Conservation (phyloP, 2,113 vertebrate genomes). For the Sciurus niger region DNA sequence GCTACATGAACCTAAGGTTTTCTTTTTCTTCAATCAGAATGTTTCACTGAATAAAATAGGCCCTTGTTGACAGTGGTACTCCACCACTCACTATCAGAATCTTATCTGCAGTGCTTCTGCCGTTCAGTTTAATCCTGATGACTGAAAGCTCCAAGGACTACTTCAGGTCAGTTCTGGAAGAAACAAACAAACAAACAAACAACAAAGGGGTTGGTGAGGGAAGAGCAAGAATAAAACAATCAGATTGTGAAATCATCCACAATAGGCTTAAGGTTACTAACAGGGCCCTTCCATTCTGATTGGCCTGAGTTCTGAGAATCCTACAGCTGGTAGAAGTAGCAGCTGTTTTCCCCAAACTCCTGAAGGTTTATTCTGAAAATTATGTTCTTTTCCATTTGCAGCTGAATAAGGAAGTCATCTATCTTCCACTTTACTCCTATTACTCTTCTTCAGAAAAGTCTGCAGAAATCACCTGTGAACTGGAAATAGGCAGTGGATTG, state of each 20-base stretch:
- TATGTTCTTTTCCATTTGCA: slow-evolving; percentile 51
- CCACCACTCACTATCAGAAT: background rate
- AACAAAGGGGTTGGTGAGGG: background rate
- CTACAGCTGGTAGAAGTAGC: background rate
- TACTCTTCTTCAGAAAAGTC: slow-evolving; percentile 48
- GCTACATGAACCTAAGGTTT: background rate
- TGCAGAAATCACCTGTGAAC: slow-evolving; percentile 32
- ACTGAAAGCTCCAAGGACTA: background rate
- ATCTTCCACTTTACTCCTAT: slow-evolving; percentile 16
- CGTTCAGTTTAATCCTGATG: background rate
- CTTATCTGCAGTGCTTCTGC: background rate
- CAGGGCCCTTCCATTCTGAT: background rate
- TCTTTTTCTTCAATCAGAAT: background rate
- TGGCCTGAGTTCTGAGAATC: slow-evolving; percentile 15
- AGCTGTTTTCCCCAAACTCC: background rate
- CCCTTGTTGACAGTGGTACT: background rate
- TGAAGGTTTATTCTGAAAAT: slow-evolving; percentile 66
- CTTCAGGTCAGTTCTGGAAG: slow-evolving; percentile 16
- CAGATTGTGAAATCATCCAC: background rate
- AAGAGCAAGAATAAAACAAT: background rate
- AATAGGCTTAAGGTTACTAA: background rate
- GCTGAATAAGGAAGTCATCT: slow-evolving; percentile 38
- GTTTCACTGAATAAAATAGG: background rate
- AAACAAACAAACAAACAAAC: background rate
- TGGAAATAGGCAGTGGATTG: background rate